Percentiles rank a stretch among this genome's conserved stretches.
These are phyloP conservation scores for Pangasius mekongensis DNA, from an alignment of 2,797 vertebrate species.

Conservation along the genomic window DNA sequence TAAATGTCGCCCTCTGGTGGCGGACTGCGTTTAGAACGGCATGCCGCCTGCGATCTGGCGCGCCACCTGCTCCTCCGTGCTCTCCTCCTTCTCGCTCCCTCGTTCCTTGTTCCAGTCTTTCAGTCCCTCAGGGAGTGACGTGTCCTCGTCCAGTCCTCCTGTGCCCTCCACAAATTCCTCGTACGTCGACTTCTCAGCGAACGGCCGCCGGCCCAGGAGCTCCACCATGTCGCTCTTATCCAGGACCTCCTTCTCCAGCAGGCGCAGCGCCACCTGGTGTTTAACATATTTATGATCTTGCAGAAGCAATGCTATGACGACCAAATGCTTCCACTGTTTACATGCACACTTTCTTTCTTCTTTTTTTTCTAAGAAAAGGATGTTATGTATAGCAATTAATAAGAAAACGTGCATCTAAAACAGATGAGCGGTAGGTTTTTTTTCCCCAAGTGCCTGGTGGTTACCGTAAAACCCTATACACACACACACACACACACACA, in stretches of 20 bases:
- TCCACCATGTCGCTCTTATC: constrained; percentile 94
- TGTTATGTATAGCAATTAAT: neutral
- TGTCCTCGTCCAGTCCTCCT: constrained; percentile 92
- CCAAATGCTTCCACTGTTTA: neutral
- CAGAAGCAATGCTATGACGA: too few relatives aligned
- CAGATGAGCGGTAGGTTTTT: neutral
- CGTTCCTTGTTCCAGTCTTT: constrained; percentile 95
- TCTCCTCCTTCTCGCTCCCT: constrained; percentile 80
- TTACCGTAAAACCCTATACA: neutral
- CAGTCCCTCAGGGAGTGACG: constrained; percentile 89
- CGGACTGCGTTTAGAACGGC: constrained; percentile 77
- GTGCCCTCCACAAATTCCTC: constrained; percentile 98
- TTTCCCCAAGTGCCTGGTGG: too few relatives aligned
- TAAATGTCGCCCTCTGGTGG: constrained; percentile 13
- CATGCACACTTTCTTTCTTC: too few relatives aligned
- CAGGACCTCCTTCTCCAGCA: constrained; percentile 93
- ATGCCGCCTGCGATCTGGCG: constrained; percentile 80
- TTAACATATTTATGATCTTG: constrained; percentile 3
- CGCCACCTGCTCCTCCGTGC: constrained; percentile 79
- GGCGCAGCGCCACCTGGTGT: constrained; percentile 87
- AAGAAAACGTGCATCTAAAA: neutral
- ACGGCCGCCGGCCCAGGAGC: constrained; percentile 88
- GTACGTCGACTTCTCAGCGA: constrained; percentile 92
- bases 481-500: neutral
- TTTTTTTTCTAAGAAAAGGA: neutral